Conservation (phyloP, 2,797 vertebrate species). For the Emydoidea blandingii region DNA sequence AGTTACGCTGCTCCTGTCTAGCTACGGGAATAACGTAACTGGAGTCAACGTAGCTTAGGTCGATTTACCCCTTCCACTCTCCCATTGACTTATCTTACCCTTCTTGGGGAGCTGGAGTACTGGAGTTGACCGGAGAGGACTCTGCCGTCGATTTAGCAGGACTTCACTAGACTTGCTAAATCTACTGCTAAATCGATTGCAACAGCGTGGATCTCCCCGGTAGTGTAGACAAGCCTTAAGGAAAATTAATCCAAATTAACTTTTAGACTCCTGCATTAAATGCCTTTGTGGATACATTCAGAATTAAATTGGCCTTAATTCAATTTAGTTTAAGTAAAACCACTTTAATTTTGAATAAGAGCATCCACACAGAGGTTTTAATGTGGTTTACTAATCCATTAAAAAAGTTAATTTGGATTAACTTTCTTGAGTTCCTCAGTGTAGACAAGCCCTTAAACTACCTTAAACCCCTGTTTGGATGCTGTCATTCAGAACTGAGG, state of each 20-base stretch:
- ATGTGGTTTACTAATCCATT: background rate
- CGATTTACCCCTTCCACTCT: too few relatives aligned
- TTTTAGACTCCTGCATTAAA: background rate
- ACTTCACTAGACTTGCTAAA: too few relatives aligned
- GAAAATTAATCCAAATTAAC: background rate
- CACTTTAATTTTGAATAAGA: background rate
- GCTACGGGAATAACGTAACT: too few relatives aligned
- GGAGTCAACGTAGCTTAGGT: too few relatives aligned
- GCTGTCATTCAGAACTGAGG: background rate
- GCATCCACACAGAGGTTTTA: background rate
- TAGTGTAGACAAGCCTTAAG: background rate
- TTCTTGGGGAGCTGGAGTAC: too few relatives aligned
- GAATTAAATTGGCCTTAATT: background rate
- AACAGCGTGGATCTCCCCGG: too few relatives aligned
- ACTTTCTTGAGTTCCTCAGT: background rate
- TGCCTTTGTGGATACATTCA: background rate
- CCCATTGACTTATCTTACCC: too few relatives aligned
- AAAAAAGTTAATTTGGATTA: background rate
- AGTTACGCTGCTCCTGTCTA: too few relatives aligned
- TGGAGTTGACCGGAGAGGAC: too few relatives aligned
- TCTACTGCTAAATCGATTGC: too few relatives aligned
- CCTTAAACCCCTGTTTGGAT: background rate
- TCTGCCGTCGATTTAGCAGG: too few relatives aligned
- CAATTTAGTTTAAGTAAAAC: background rate
- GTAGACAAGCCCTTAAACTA: background rate